Evolutionary conservation across 2,797 vertebrate genomes (phyloP), one percentile per base, ranked within the genome.

Genomic region (Cyprinodon diabolis): DNA sequence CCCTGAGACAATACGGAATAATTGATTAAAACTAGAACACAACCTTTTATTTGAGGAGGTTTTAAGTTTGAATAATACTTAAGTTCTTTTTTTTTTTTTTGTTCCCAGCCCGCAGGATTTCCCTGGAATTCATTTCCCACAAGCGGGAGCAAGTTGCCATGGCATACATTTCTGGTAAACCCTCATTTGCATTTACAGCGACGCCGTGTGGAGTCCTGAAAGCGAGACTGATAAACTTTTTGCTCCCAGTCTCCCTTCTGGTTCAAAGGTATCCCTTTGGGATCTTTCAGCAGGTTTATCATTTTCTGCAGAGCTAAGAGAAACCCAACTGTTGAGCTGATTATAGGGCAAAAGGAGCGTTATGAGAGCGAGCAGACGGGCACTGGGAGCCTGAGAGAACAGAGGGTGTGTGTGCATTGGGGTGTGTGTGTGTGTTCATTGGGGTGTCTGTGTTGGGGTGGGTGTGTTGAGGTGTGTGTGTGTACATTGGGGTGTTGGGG

Each of bases 241-340:
- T 19, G 37, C 13, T 9, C 21, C 43, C 14, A 11, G 48, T 19
- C 66, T 25, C 11, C 30, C 71, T 63, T 21, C 48, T 40, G 30
- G 12, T 48, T 9, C 8, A 1, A 69, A 69, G 56, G 0, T 54
- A 13, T 55, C 63, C 52, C 40, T 19, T 0, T 1, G 52, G 66
- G 60, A n/a, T 47, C 54, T 0, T n/a, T 69, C 30, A 43, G 19
- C 67, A 55, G 67, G 66, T 66, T 57, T 78, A 60, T 74, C 49
- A 66, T 75, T 73, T 75, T 19, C 68, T 0, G 52, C 58, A 47
- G 78, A 72, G 80, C 55, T 35, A 74, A 0, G 23, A 74, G 58
- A 43, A 79, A 37, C n/a, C 30, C 76, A 85, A 87, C 88, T 85
- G 86, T 90, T 1, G 63, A 79, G 74, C 56, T 68, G 78, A 76